Evolutionary conservation across 2,888 invertebrate species (phyloP).

Genomic region (Macrosoma leucophasiata): DNA sequence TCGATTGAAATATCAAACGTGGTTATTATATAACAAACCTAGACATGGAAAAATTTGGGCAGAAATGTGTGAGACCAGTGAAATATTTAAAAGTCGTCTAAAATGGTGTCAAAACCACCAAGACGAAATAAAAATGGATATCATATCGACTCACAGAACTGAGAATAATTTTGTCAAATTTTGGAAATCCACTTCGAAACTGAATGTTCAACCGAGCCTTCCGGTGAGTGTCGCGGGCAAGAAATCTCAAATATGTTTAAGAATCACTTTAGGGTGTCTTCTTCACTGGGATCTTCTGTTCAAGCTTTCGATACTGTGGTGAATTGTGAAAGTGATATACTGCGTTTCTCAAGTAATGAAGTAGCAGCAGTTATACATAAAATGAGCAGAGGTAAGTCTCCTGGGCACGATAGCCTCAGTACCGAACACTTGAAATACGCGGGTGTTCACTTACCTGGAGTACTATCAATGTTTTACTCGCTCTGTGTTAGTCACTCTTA

Average conservation of each 20-base stretch:
- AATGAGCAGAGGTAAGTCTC: conserved; percentile 4
- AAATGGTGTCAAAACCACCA: background rate
- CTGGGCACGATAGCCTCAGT: conserved; percentile 7
- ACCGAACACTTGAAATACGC: background rate
- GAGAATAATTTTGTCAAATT: no score
- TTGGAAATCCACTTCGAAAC: background rate
- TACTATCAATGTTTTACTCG: no score
- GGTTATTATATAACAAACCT: background rate
- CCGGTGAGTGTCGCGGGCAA: background rate
- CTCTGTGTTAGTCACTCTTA: no score
- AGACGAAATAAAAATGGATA: background rate
- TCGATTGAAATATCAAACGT: background rate
- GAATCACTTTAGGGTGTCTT: background rate
- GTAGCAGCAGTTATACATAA: background rate
- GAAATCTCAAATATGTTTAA: background rate
- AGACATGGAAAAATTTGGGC: background rate
- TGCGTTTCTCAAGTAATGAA: background rate
- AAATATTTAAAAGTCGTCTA: background rate
- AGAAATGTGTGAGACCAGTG: background rate
- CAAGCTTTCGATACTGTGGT: background rate
- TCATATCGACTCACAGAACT: no score
- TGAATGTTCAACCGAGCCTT: background rate
- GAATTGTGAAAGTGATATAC: background rate
- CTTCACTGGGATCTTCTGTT: background rate
- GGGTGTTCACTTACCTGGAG: no score